phyloP scores from a whole-genome alignment of 2,113 vertebrate species.

The Ochotona princeps region DNA sequence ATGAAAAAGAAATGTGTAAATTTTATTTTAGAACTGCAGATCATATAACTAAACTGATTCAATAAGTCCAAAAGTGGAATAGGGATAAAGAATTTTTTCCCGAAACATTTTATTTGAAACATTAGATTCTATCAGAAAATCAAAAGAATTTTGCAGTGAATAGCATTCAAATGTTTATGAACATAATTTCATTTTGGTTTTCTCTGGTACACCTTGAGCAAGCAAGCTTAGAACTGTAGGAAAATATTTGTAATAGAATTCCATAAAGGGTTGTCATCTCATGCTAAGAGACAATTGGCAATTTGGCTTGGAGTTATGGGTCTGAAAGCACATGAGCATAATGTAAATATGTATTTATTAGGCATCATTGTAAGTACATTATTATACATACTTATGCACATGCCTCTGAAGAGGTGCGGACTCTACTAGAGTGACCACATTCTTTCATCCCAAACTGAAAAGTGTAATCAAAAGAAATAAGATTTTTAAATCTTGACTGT shows the following conservation, averaged over 20 bases:
- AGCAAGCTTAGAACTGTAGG: background rate
- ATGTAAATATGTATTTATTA: slow-evolving; percentile 74
- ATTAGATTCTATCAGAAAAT: no score
- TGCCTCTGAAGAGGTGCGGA: slow-evolving; percentile 48
- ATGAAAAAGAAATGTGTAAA: no score
- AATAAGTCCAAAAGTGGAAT: no score
- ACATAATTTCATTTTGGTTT: no score
- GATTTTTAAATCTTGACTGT: slow-evolving; percentile 13
- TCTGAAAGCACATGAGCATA: slow-evolving; percentile 40
- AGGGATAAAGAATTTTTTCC: no score
- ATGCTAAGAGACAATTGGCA: slow-evolving; percentile 60
- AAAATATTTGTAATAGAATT: slow-evolving; percentile 43
- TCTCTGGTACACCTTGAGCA: no score
- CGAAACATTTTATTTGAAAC: no score
- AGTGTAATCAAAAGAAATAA: slow-evolving; percentile 50
- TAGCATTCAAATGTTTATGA: no score
- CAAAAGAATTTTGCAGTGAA: no score
- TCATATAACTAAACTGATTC: no score
- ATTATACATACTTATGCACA: slow-evolving; percentile 65
- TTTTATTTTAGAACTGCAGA: no score
- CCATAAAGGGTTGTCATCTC: slow-evolving; percentile 49
- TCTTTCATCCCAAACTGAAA: slow-evolving; percentile 34
- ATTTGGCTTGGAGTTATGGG: slow-evolving; percentile 68
- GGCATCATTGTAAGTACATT: slow-evolving; percentile 52
- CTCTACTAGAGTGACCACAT: slow-evolving; percentile 55